Conservation (phyloP, 2,113 vertebrate species). For the Heteronetta atricapilla region DNA sequence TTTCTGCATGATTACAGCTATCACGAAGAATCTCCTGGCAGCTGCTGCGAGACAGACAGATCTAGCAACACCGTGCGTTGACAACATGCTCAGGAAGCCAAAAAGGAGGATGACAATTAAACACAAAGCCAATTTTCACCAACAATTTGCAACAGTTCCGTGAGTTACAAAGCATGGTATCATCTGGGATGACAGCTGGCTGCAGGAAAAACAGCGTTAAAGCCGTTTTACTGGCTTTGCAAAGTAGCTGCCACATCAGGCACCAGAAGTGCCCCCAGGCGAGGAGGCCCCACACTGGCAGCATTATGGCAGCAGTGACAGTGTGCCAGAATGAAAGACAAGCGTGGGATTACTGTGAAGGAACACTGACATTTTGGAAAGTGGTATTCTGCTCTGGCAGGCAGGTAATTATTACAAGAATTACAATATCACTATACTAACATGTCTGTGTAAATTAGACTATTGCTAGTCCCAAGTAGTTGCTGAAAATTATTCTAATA, state of each 20-base stretch:
- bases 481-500: background rate
- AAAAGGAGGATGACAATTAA: background rate
- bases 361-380: background rate
- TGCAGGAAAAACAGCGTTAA: background rate
- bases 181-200: fast-evolving
- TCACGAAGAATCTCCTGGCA: background rate
- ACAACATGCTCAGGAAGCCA: background rate
- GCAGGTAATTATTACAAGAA: background rate
- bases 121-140: background rate
- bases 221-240: background rate
- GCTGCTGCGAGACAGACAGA: background rate
- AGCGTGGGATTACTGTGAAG: background rate
- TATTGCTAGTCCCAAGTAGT: background rate
- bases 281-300: background rate
- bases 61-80: background rate
- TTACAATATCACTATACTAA: background rate
- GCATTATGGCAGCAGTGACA: fast-evolving
- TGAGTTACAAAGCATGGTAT: fast-evolving
- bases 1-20: background rate
- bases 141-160: fast-evolving
- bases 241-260: background rate
- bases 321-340: background rate
- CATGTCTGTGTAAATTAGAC: background rate
- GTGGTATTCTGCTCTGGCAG: background rate
- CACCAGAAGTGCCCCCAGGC: background rate